Evolutionary conservation across 2,888 invertebrate species (phyloP), one percentile per base, ranked within the genome.

Genomic region (Drosophila koepferae): DNA sequence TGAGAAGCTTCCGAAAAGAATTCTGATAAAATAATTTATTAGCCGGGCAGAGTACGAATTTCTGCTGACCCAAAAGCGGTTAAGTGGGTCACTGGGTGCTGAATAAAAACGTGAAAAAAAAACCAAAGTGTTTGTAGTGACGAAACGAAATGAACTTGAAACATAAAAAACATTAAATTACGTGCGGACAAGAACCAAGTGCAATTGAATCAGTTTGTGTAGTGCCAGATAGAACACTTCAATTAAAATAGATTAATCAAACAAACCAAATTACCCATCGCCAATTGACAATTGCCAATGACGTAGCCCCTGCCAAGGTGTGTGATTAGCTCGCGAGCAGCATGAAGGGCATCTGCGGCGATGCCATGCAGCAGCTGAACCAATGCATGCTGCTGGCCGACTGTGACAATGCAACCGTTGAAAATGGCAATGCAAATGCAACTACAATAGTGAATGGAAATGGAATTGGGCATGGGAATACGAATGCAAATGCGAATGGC

Each of bases 261-360:
- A 48, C 31, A 48, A 20, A n/a, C 9, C 20, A 16, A 34, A 43
- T 53, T 34, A 38, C 28, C 36, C 31, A 53, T 23, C 3, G 34
- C 20, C 44, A 58, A 46, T 46, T 59, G 65, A 63, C 54, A 63
- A 68, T 41, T 59, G 65, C 65, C 54, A 63, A 68, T 77, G 72
- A 66, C 76, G 49, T 49, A 49, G 71, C 31, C 23, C 48, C 38
- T 61, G 55, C 28, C 49, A 63, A 49, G 58, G 74, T 62, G 34
- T 34, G 9, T 18, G 36, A 53, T 70, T 60, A 64, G 40, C 34
- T 31, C 20, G 12, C 28, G n/a, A 44, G 49, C 72, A 80, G 14
- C 62, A 92, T 92, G 91, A 91, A 90, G 82, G 86, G 90, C 64
- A 85, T 91, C 63, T 92, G 90, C 63, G 84, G 75, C 28, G 92